A percentile compares a stretch with the other conserved stretches of the same genome.
Conservation (phyloP, 2,888 invertebrate species). For the Petrophora chlorosata region DNA sequence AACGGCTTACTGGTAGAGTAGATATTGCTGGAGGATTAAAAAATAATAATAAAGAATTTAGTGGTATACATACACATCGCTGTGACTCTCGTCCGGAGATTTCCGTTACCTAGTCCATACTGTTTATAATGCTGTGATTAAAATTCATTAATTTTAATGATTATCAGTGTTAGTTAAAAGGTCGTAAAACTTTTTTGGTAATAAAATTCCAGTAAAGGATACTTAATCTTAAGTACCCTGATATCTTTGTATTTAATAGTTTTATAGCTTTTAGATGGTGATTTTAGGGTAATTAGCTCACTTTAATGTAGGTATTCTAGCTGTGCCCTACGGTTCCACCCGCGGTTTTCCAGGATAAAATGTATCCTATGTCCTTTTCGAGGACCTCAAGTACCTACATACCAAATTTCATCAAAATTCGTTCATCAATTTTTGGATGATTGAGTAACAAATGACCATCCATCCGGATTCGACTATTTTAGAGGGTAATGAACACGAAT, state of each 20-base stretch:
- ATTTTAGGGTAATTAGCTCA: constrained; percentile 14
- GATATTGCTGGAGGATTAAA: constrained; percentile 99
- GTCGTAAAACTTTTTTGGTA: constrained; percentile 26
- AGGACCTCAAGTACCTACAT: too few species aligned
- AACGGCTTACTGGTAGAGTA: constrained; percentile 91
- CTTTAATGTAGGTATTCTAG: not conserved
- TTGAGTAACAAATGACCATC: too few species aligned
- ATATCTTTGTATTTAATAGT: constrained; percentile 18
- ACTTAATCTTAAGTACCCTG: constrained; percentile 18
- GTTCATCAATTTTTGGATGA: too few species aligned
- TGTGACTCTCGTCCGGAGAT: too few species aligned
- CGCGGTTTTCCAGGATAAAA: too few species aligned
- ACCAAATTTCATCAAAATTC: too few species aligned
- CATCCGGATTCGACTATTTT: too few species aligned
- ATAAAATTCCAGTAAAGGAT: constrained; percentile 17
- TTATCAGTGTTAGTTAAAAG: constrained; percentile 32
- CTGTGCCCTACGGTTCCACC: too few species aligned
- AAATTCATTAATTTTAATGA: constrained; percentile 24
- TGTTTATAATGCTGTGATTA: constrained; percentile 1
- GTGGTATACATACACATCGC: too few species aligned
- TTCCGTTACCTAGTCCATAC: constrained; percentile 6
- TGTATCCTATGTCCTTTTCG: too few species aligned
- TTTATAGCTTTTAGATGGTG: constrained; percentile 22
- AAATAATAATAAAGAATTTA: too few species aligned
- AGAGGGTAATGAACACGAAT: too few species aligned